Base-by-base conservation (phyloP, 2,888 invertebrate species). In the Pteria penguin region DNA sequence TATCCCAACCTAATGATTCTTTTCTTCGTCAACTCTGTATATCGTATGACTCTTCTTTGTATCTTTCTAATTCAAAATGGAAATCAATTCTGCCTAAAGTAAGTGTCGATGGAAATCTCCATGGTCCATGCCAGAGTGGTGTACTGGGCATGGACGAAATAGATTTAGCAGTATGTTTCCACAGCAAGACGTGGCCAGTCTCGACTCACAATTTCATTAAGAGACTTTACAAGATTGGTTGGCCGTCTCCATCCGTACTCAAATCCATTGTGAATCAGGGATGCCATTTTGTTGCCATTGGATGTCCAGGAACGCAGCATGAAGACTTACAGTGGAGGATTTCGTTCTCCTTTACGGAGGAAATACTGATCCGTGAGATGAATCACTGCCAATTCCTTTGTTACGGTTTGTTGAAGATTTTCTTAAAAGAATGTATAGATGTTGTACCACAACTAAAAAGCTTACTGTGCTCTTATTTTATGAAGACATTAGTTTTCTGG, bases 401-500 rank as follows among this genome's bases (percentile, higher is more conserved):
- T 14, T 71, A 71, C 55, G 62, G 54, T 5, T n/a, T 71, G 2
- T 55, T 71, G 31, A 71, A 71, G 62, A 24, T 63, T 2, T 36
- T 54, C 14, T 26, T 71, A n/a, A 71, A 71, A 33, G 54, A 71
- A 14, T 27, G 61, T 2, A 54, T 71, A 26, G 27, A 71, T 32
- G 11, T 24, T 54, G 27, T 52, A 5, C 18, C 2, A 22, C 32
- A 62, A 52, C 33, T 36, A 4, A 60, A 45, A 14, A 33, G 33
- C n/a, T n/a, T 70, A 22, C 36, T 71, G n/a, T 71, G 62, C 32
- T 71, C 71, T 24, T 71, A 71, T 60, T 71, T 71, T 32, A n/a
- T 71, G 26, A 71, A 71, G 55, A 71, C 71, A 3, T 8, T 24
- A 11, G 24, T 71, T n/a, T 63, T 71, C 33, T 22, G 52, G 22